Percentiles rank a stretch among this genome's conserved stretches.
Conservation (phyloP, 53 echinoderm and acorn worm genomes). For the Holothuria scabra region DNA sequence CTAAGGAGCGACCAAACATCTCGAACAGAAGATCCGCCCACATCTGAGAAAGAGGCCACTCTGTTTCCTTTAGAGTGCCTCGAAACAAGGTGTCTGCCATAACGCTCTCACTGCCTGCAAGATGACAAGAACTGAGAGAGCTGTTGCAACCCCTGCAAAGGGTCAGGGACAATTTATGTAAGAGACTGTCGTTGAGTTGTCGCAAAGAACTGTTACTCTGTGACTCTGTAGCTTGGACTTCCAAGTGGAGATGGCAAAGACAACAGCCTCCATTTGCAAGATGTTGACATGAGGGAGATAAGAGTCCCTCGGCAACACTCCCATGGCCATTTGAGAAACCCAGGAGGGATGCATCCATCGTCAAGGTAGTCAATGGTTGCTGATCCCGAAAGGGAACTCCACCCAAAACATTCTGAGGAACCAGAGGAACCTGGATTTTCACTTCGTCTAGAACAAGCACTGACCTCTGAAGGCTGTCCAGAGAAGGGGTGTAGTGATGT, state of each 20-base stretch:
- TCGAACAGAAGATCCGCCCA: constrained; percentile 43
- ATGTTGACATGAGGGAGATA: neutral
- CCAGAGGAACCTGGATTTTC: neutral
- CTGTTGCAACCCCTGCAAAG: constrained; percentile 9
- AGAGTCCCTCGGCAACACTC: neutral
- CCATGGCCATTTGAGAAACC: neutral
- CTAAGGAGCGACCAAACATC: neutral
- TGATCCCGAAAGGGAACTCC: too few relatives aligned
- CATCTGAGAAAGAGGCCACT: constrained; percentile 43
- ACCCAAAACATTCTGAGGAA: too few relatives aligned
- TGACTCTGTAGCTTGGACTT: neutral
- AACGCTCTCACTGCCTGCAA: constrained; percentile 28
- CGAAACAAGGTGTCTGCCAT: constrained; percentile 32
- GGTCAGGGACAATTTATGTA: neutral
- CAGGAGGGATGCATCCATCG: neutral
- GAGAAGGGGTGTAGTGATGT: neutral
- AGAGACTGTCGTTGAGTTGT: neutral
- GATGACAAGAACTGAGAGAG: neutral
- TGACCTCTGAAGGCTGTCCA: too few relatives aligned
- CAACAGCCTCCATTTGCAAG: neutral
- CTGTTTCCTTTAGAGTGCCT: neutral
- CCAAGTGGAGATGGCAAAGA: neutral
- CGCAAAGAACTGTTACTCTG: neutral
- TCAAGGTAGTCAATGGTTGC: too few relatives aligned
- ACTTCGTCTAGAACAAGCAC: neutral